phyloP scores from a whole-genome alignment of 2,888 invertebrate genomes.

The Hyposoter didymator region DNA sequence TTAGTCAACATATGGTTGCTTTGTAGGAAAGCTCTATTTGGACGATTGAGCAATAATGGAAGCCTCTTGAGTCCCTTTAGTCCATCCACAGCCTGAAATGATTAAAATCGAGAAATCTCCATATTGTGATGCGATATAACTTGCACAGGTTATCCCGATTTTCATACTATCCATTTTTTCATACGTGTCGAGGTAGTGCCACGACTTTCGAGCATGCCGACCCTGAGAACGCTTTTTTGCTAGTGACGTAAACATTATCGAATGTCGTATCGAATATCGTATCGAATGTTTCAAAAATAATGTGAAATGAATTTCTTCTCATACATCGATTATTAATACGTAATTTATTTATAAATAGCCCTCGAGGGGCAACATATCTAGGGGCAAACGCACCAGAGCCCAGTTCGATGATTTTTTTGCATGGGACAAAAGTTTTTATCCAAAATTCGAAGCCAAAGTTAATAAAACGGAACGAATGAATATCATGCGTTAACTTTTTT shows the following conservation, averaged over 20 bases:
- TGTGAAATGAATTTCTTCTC: background rate
- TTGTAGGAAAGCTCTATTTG: too few species aligned
- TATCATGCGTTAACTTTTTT: too few species aligned
- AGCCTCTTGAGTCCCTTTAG: background rate
- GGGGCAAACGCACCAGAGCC: background rate
- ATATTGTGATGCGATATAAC: background rate
- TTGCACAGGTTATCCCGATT: background rate
- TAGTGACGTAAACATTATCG: background rate
- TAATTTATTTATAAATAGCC: background rate
- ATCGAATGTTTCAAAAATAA: slow-evolving; percentile 9
- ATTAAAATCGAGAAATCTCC: background rate
- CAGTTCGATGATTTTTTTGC: too few species aligned
- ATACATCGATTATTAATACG: background rate
- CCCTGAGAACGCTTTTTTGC: background rate
- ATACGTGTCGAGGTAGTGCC: background rate
- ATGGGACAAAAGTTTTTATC: too few species aligned
- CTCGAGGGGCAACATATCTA: background rate
- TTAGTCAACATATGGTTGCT: too few species aligned
- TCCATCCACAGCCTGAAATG: background rate
- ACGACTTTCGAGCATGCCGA: background rate
- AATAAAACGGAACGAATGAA: too few species aligned
- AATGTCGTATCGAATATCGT: background rate
- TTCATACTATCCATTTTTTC: background rate
- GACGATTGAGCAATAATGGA: too few species aligned
- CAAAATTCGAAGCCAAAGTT: too few species aligned